Percentiles rank a stretch among this genome's conserved stretches.
These are phyloP conservation scores for Diabrotica undecimpunctata DNA, from an alignment of 1,140 invertebrate genomes.

Conservation along the genomic window DNA sequence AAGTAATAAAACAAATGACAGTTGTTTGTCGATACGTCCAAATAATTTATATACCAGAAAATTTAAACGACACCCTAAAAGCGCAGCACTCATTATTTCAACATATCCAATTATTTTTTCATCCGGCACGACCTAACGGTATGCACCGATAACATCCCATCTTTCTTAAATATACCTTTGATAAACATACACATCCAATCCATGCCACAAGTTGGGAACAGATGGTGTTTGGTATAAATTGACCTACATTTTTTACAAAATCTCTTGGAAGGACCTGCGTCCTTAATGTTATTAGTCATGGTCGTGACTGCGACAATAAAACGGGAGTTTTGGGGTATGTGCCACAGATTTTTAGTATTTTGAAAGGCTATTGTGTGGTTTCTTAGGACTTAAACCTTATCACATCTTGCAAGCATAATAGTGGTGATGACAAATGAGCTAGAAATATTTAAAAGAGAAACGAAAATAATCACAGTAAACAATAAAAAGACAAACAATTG, in stretches of 20 bases:
- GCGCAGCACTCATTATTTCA: not conserved
- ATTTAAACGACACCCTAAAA: not conserved
- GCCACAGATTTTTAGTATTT: not conserved
- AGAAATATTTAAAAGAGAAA: too few relatives aligned
- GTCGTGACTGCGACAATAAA: not conserved
- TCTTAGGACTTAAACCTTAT: too few relatives aligned
- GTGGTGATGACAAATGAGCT: too few relatives aligned
- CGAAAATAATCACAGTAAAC: too few relatives aligned
- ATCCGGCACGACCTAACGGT: not conserved
- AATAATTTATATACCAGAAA: not conserved
- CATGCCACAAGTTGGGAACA: not conserved
- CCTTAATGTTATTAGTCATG: not conserved
- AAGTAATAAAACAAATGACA: not conserved
- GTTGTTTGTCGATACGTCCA: not conserved
- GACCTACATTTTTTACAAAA: not conserved
- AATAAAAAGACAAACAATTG: too few relatives aligned
- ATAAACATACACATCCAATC: not conserved
- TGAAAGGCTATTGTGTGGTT: too few relatives aligned
- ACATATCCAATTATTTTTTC: conserved; percentile 3
- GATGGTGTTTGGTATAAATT: not conserved
- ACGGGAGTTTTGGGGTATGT: not conserved
- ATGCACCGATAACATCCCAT: not conserved
- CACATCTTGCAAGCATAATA: too few relatives aligned
- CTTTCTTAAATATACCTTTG: not conserved
- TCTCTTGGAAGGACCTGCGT: not conserved